Conservation (phyloP, 2,888 invertebrate genomes). For the Beris chalybata region DNA sequence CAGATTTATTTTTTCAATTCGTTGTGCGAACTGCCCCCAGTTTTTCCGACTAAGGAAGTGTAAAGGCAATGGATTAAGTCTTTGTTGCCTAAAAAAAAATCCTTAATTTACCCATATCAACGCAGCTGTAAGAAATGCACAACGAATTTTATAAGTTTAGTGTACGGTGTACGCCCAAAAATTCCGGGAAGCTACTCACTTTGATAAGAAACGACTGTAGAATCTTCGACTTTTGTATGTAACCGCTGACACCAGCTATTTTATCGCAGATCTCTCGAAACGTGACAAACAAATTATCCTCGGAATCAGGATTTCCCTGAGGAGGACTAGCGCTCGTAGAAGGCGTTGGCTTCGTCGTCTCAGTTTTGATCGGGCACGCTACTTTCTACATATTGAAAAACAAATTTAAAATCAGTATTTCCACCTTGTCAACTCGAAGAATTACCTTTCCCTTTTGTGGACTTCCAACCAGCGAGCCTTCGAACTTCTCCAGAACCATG, state of each 20-base stretch:
- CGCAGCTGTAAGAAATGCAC: too few species aligned
- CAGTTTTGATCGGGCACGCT: neutral
- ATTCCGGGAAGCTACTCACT: slow-evolving; percentile 41
- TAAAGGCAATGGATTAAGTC: too few species aligned
- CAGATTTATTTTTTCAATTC: too few species aligned
- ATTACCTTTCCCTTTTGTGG: slow-evolving; percentile 15
- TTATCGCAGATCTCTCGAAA: slow-evolving; percentile 78
- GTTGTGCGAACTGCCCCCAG: too few species aligned
- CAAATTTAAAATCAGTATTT: neutral
- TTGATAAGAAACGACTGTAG: slow-evolving; percentile 69
- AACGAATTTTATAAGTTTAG: too few species aligned
- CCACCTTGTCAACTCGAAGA: neutral
- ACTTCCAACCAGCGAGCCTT: slow-evolving; percentile 7
- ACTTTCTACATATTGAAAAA: slow-evolving; percentile 15
- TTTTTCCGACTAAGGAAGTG: too few species aligned
- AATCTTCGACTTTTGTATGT: slow-evolving; percentile 77
- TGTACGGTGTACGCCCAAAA: too few species aligned
- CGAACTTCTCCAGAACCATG: slow-evolving; percentile 56
- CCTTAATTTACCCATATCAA: too few species aligned
- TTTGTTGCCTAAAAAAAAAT: too few species aligned
- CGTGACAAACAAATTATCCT: slow-evolving; percentile 74
- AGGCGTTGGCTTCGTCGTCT: neutral
- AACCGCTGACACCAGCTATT: slow-evolving; percentile 76
- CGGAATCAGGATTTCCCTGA: slow-evolving; percentile 44
- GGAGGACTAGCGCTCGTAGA: neutral